Conservation (phyloP, 2,113 vertebrate species). For the Pteropus alecto region DNA sequence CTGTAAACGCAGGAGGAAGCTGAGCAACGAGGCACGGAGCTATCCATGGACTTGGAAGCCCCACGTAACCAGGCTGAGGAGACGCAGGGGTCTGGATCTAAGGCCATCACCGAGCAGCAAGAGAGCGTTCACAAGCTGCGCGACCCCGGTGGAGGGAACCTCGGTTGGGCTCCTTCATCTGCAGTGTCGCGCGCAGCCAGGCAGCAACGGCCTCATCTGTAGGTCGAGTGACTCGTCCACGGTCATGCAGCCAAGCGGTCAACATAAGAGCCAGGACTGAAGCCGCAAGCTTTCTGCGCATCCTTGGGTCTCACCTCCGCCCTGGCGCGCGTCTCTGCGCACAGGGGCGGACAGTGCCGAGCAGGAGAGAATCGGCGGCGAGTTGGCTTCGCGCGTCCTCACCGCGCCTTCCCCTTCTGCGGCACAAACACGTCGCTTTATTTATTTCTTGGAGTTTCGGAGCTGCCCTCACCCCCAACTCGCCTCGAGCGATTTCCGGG, state of each 20-base stretch:
- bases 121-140: background rate
- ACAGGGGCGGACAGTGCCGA: background rate
- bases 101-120: background rate
- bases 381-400: rapidly evolving
- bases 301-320: background rate
- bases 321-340: rapidly evolving
- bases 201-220: no score
- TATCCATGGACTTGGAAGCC: background rate
- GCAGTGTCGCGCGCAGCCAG: rapidly evolving
- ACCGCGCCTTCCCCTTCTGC: background rate
- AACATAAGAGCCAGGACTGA: background rate
- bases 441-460: rapidly evolving
- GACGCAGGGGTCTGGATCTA: rapidly evolving
- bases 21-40: rapidly evolving
- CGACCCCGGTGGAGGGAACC: rapidly evolving
- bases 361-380: rapidly evolving
- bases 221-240: background rate
- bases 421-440: no score
- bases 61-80: background rate
- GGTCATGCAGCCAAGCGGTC: background rate
- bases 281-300: background rate
- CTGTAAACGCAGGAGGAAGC: background rate
- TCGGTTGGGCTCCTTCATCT: rapidly evolving
- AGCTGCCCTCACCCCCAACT: background rate
- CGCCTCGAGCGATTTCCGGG: rapidly evolving